phyloP scores from a whole-genome alignment of 2,888 invertebrate genomes.

The Heliconius aoede region DNA sequence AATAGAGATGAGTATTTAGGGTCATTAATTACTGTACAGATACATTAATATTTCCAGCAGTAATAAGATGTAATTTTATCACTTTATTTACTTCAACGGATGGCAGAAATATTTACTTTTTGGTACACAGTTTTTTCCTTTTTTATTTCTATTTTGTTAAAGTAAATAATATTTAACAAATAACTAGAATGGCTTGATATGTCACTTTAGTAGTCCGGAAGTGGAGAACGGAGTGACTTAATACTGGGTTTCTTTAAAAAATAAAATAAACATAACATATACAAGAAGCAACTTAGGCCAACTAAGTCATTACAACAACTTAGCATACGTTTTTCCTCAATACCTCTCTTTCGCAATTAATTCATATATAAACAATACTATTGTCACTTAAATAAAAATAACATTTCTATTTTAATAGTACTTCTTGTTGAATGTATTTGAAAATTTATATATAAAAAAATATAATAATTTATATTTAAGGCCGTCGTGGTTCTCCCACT shows the following conservation, averaged over 20 bases:
- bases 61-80: not conserved
- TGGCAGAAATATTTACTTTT: too few species aligned
- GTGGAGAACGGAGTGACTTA: not conserved
- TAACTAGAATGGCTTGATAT: too few species aligned
- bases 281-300: not conserved
- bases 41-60: not conserved
- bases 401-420: not conserved
- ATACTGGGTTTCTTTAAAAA: not conserved
- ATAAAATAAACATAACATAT: not conserved
- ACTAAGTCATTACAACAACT: slow-evolving; percentile 7
- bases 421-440: not conserved
- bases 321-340: slow-evolving; percentile 14
- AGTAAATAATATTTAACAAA: too few species aligned
- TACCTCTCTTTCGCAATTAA: slow-evolving; percentile 18
- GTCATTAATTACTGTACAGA: not conserved
- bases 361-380: slow-evolving; percentile 7
- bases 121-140: too few species aligned
- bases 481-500: too few species aligned
- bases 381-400: slow-evolving; percentile 6
- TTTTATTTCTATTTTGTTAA: too few species aligned
- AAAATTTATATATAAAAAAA: not conserved
- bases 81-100: too few species aligned
- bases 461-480: too few species aligned
- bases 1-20: too few species aligned
- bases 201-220: too few species aligned